Evolutionary conservation across 2,888 invertebrate genomes (phyloP).

Genomic region (Brachypalpus laphriformis): DNA sequence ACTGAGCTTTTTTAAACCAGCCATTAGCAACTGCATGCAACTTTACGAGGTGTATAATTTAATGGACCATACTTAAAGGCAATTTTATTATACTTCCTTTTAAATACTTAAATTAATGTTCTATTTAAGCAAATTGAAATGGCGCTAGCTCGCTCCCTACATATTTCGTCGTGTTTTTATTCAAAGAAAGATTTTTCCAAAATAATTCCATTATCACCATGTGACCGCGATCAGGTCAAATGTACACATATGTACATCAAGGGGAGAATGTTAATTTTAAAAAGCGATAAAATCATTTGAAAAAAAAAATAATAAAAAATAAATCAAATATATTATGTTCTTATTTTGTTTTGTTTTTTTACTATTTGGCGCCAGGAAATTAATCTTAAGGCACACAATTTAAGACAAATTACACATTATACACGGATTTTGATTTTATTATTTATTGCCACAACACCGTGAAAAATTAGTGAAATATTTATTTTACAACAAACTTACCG

Average conservation of each 20-base stretch:
- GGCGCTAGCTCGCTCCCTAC: background rate
- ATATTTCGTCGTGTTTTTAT: background rate
- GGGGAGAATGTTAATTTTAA: slow-evolving; percentile 2
- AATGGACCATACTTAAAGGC: background rate
- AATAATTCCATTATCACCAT: slow-evolving; percentile 41
- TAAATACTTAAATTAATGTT: background rate
- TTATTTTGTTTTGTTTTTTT: background rate
- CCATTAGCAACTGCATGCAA: background rate
- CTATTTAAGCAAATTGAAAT: slow-evolving; percentile 16
- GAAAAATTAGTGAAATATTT: background rate
- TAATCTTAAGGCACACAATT: slow-evolving; percentile 2
- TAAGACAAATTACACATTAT: background rate
- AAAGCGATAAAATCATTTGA: slow-evolving; percentile 23
- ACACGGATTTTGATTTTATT: background rate
- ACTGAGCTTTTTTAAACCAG: background rate
- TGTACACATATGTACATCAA: background rate
- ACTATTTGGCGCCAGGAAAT: background rate
- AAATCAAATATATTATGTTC: background rate
- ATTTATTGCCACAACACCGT: background rate
- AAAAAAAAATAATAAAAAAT: too few relatives aligned
- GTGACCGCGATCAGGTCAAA: slow-evolving; percentile 36
- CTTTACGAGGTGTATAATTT: background rate
- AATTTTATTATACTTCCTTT: background rate
- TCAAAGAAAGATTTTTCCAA: background rate
- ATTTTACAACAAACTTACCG: slow-evolving; percentile 46